A percentile compares a stretch with the other conserved stretches of the same genome.
Evolutionary conservation across 2,113 vertebrate species (phyloP).

Genomic region (Phylloscopus whistleri): DNA sequence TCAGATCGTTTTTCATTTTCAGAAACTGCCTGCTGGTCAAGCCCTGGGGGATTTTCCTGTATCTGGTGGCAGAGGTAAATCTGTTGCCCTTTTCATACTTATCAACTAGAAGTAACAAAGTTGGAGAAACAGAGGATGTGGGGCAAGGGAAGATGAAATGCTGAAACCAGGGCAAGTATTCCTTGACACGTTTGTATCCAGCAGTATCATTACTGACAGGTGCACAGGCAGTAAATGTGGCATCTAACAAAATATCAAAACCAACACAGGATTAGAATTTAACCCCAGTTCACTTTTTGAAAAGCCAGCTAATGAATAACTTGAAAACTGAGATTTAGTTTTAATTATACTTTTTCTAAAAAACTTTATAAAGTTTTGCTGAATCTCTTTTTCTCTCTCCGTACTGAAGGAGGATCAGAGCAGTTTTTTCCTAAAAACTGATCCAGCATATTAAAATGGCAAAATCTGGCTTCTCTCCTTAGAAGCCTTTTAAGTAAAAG

Average conservation of each 20-base stretch:
- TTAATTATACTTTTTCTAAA: not conserved
- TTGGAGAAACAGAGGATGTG: not conserved
- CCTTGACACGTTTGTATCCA: not conserved
- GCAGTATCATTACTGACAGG: not conserved
- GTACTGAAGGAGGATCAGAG: not conserved
- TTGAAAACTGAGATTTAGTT: not conserved
- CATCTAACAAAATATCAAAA: not conserved
- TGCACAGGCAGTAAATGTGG: not conserved
- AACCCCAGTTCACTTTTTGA: not conserved
- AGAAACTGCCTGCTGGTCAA: not conserved
- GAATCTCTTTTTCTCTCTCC: not conserved
- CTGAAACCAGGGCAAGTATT: not conserved
- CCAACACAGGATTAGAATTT: not conserved
- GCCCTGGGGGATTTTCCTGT: not conserved
- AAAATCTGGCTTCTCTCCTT: conserved; percentile 16
- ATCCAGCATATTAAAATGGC: conserved; percentile 10
- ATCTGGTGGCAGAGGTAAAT: not conserved
- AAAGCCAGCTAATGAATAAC: not conserved
- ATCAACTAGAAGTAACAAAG: not conserved
- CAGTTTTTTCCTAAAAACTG: not conserved
- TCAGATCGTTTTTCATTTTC: not conserved
- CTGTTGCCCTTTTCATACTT: not conserved
- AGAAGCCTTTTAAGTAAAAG: not conserved
- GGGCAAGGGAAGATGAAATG: not conserved
- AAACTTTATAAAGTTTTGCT: not conserved